These are phyloP conservation scores for Thunnus thynnus DNA, from an alignment of 2,113 vertebrate genomes.

Conservation along the genomic window DNA sequence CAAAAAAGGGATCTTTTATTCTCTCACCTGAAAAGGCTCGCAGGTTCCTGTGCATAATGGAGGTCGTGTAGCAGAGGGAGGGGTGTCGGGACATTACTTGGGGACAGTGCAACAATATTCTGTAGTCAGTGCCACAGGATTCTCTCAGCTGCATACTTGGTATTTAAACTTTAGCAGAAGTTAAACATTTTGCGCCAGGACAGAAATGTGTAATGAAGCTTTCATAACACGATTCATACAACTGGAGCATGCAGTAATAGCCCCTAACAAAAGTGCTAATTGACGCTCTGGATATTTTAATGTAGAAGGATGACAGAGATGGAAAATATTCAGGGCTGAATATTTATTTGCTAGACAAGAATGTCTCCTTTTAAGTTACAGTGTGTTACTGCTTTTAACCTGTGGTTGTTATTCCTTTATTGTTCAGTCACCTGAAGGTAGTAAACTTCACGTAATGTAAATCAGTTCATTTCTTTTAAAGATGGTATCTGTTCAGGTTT, in stretches of 20 bases:
- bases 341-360: constrained; percentile 17
- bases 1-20: constrained; percentile 54
- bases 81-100: constrained; percentile 4
- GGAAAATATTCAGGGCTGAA: constrained; percentile 29
- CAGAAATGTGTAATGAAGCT: constrained; percentile 65
- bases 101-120: constrained; percentile 17
- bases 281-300: constrained; percentile 62
- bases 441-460: not conserved
- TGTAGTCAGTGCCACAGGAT: not conserved
- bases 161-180: constrained; percentile 47
- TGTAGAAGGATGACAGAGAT: constrained; percentile 18
- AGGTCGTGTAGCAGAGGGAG: constrained; percentile 17
- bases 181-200: constrained; percentile 56
- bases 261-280: constrained; percentile 57
- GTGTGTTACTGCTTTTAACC: constrained; percentile 10
- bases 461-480: not conserved
- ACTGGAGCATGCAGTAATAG: constrained; percentile 69
- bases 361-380: constrained; percentile 34
- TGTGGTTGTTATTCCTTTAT: not conserved
- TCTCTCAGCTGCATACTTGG: constrained; percentile 27
- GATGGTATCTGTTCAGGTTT: not conserved
- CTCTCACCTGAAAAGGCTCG: constrained; percentile 64
- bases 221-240: constrained; percentile 68
- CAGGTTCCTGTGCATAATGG: constrained; percentile 38
- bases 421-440: not conserved